Evolutionary conservation across 2,888 invertebrate species (phyloP).

Genomic region (Xestia ashworthii): DNA sequence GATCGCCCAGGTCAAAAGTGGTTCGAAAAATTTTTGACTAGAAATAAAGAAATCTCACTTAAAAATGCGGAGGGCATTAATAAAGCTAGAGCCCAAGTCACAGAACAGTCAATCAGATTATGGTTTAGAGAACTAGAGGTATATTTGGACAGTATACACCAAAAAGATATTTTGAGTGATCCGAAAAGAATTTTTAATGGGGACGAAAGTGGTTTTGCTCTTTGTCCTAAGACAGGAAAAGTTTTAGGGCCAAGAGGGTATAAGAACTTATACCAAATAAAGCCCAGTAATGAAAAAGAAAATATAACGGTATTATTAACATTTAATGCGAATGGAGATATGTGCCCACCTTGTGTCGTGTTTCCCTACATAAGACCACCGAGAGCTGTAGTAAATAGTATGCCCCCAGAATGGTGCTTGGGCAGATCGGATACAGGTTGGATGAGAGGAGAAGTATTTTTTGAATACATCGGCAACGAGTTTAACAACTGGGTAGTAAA

Average conservation of each 20-base stretch:
- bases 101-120: neutral
- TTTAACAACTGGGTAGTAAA: neutral
- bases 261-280: neutral
- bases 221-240: neutral
- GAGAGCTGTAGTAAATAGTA: neutral
- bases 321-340: neutral
- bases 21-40: no score
- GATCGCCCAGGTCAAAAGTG: no score
- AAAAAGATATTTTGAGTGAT: neutral
- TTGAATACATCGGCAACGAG: neutral
- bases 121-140: neutral
- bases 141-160: constrained; percentile 4
- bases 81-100: constrained; percentile 2
- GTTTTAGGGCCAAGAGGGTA: neutral
- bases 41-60: neutral
- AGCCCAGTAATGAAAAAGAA: neutral
- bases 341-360: neutral
- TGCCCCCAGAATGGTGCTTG: neutral
- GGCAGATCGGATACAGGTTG: neutral
- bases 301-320: neutral
- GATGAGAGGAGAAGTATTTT: neutral
- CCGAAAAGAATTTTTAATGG: neutral
- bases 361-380: neutral
- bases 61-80: neutral
- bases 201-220: neutral